These are phyloP conservation scores for Patiria pectinifera DNA, from an alignment of 53 echinoderm and acorn worm species.

Conservation along the genomic window DNA sequence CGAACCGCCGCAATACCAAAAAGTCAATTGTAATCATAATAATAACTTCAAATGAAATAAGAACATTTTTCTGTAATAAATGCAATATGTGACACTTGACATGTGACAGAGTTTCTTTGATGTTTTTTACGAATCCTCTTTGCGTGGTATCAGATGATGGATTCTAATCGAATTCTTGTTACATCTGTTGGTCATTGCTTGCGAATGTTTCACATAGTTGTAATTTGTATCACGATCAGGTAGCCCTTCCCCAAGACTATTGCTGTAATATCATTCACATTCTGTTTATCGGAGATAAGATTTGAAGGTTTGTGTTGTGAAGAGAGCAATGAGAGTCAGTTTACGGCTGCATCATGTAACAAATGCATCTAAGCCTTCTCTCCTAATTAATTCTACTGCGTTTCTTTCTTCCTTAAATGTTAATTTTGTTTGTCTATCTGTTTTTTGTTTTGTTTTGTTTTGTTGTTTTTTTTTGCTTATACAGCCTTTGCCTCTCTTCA, in stretches of 20 bases:
- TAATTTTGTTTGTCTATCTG: too few species aligned
- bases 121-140: background rate
- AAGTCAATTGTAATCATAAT: too few species aligned
- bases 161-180: background rate
- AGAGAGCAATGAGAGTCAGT: too few species aligned
- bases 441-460: too few species aligned
- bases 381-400: too few species aligned
- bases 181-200: constrained; percentile 5
- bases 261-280: background rate
- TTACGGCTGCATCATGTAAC: too few species aligned
- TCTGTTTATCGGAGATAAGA: background rate
- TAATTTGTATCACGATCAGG: background rate
- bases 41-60: background rate
- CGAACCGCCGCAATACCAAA: too few species aligned
- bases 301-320: too few species aligned
- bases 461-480: too few species aligned
- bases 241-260: background rate
- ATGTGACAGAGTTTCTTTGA: background rate
- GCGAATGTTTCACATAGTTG: constrained; percentile 1
- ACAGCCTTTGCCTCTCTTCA: too few species aligned
- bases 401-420: too few species aligned
- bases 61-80: background rate
- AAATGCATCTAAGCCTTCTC: too few species aligned
- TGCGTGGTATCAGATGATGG: background rate
- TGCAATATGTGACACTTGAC: background rate